A percentile compares a stretch with the other conserved stretches of the same genome.
Conservation (phyloP, 2,797 vertebrate genomes). For the Pteronotus mesoamericanus region DNA sequence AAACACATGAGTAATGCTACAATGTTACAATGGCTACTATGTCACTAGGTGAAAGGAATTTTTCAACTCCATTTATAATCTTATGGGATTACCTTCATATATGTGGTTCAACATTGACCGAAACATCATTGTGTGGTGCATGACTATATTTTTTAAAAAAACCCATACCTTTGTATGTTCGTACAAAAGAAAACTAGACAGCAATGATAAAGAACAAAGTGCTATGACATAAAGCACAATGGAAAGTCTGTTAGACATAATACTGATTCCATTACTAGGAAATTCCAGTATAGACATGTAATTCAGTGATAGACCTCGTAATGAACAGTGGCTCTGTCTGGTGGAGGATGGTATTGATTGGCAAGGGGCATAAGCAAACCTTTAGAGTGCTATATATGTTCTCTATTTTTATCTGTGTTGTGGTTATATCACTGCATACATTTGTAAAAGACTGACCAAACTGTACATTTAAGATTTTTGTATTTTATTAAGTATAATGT, state of each 20-base stretch:
- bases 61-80: neutral
- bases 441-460: neutral
- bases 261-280: neutral
- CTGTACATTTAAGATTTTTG: too few species aligned
- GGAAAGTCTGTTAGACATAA: neutral
- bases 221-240: neutral
- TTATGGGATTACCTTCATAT: neutral
- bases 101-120: neutral
- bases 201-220: neutral
- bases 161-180: neutral
- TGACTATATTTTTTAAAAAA: neutral
- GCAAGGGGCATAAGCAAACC: neutral
- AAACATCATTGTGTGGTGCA: neutral
- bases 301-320: neutral
- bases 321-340: neutral
- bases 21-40: neutral
- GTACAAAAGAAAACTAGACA: neutral
- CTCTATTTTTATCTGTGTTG: neutral
- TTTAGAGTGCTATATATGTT: neutral
- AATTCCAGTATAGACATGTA: neutral
- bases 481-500: neutral
- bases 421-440: neutral
- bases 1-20: neutral
- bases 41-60: neutral
- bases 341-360: neutral